Evolutionary conservation across 2,888 invertebrate species (phyloP), one percentile per base, ranked within the genome.

Genomic region (Allygus modestus): DNA sequence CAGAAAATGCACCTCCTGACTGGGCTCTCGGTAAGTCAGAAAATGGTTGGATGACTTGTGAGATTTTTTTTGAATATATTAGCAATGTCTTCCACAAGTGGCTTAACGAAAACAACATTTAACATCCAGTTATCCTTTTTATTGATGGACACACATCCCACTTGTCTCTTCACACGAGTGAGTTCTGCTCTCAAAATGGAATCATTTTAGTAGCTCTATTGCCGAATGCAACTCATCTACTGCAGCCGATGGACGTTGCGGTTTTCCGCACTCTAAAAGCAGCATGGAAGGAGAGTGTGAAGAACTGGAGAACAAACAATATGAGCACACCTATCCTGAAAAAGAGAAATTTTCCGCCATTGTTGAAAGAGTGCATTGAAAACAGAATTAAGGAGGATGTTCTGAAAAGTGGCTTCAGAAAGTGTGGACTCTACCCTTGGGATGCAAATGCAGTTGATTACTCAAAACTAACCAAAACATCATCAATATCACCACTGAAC

Each of bases 231-330:
- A 87, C 87, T 11, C 87, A 88, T 77, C 31, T 88, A 9, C 61
- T 86, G 17, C 88, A 88, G 75, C 88, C 87, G 23, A 82, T 85
- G 77, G 87, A 87, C 58, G 86, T 87, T 31, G 85, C 86, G n/a
- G 85, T 87, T n/a, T 87, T 88, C 79, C 41, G 82, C 15, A 43
- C 86, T 11, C 77, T 87, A 12, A 87, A 87, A 83, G 75, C 26
- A 31, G 83, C 28, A 11, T 87, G 87, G 87, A 85, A 65, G 58
- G 75, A 86, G 11, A 84, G 77, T 69, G 85, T 86, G 15, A 26
- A 82, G 15, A 23, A 58, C 20, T 51, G 33, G 84, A 43, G 81
- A 65, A 31, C 54, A 26, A 81, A 84, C 20, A 61, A 84, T 51
- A 31, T 85, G 33, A 28, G 41, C 26, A 33, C 33, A 28, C 71